Conservation (phyloP, 1,140 invertebrate genomes). For the Fragariocoptes setiger region DNA sequence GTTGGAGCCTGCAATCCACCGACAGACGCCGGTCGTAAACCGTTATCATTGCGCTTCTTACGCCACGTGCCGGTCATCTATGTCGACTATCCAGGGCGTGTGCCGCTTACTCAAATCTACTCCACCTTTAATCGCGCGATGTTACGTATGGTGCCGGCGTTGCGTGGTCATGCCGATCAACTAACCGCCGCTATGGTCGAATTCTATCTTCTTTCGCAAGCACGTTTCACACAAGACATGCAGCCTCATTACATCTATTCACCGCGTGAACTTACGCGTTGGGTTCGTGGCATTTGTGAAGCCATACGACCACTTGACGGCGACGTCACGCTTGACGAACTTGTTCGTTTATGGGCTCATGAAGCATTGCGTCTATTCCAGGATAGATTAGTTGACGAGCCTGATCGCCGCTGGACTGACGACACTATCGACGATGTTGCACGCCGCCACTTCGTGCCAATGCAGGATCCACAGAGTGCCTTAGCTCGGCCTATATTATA, state of each 20-base stretch:
- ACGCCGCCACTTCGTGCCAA: conserved; percentile 65
- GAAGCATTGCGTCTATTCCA: conserved; percentile 92
- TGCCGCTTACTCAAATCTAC: conserved; percentile 88
- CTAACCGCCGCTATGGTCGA: conserved; percentile 97
- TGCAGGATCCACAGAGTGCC: conserved; percentile 50
- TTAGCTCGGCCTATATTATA: conserved; percentile 70
- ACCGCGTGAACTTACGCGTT: conserved; percentile 94
- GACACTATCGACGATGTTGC: conserved; percentile 84
- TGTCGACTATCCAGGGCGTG: conserved; percentile 95
- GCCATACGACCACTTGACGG: conserved; percentile 71
- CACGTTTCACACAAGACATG: conserved; percentile 96
- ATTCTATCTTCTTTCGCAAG: conserved; percentile 84
- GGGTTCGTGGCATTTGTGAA: conserved; percentile 96
- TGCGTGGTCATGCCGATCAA: conserved; percentile 72
- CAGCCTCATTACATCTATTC: conserved; percentile 99
- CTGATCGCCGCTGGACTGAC: conserved; percentile 86
- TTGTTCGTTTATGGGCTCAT: conserved; percentile 90
- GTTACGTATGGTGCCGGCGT: conserved; percentile 56
- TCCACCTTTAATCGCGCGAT: conserved; percentile 91
- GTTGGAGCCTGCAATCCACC: conserved; percentile 98
- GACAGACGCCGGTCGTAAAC: conserved; percentile 86
- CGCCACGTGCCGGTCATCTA: conserved; percentile 91
- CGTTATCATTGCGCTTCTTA: conserved; percentile 53
- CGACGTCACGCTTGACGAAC: conserved; percentile 56
- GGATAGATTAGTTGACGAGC: conserved; percentile 56